Percentiles rank a stretch among this genome's conserved stretches.
phyloP scores from a whole-genome alignment of 1,140 invertebrate genomes.

The Colletes latitarsis region DNA sequence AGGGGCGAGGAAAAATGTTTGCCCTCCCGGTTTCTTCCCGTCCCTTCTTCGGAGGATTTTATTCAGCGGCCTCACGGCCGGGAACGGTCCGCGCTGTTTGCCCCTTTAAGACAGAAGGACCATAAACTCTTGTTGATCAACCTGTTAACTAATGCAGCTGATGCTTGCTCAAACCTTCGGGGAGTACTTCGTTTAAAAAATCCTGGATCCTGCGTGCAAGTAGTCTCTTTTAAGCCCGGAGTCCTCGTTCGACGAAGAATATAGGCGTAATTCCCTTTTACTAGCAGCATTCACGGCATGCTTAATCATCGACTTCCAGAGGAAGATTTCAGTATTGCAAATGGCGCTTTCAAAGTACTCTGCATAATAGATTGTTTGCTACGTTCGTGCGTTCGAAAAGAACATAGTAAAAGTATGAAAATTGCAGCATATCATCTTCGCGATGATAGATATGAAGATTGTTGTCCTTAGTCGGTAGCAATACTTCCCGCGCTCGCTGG shows the following conservation, averaged over 20 bases:
- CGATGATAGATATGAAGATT: too few relatives aligned
- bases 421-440: too few relatives aligned
- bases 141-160: slow-evolving; percentile 32
- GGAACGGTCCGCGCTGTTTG: neutral
- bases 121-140: slow-evolving; percentile 43
- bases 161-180: neutral
- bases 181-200: neutral
- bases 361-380: too few relatives aligned
- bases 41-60: neutral
- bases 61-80: neutral
- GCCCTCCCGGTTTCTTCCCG: slow-evolving; percentile 23
- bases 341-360: too few relatives aligned
- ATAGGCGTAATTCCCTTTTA: too few relatives aligned
- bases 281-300: neutral
- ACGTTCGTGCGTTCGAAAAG: too few relatives aligned
- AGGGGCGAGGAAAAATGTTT: slow-evolving; percentile 60
- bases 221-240: neutral
- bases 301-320: neutral
- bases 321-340: too few relatives aligned
- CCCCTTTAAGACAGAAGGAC: slow-evolving; percentile 12
- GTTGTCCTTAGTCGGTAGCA: too few relatives aligned
- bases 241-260: neutral
- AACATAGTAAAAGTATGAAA: too few relatives aligned
- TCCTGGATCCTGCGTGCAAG: neutral
- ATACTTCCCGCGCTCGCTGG: too few relatives aligned